Evolutionary conservation across 2,888 invertebrate genomes (phyloP).

Genomic region (Euplexia lucipara): DNA sequence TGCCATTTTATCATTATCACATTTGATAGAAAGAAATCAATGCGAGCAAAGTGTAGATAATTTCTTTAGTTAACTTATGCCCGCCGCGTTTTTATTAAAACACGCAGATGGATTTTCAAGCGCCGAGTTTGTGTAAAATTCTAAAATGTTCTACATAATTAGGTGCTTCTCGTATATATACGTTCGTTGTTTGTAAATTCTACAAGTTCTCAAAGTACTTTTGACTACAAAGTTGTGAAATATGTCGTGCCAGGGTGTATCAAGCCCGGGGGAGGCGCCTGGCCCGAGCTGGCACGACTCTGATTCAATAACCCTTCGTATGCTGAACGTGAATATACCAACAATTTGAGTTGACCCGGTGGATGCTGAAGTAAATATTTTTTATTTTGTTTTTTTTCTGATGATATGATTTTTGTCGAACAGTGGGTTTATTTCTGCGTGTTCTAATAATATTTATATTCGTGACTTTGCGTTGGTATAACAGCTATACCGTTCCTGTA

Average conservation of each 20-base stretch:
- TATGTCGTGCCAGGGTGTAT: constrained; percentile 62
- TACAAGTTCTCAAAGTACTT: constrained; percentile 58
- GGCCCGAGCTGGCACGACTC: constrained; percentile 57
- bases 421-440: background rate
- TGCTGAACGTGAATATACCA: constrained; percentile 43
- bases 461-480: background rate
- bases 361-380: constrained; percentile 21
- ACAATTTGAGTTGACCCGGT: constrained; percentile 44
- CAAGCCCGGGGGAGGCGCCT: constrained; percentile 56
- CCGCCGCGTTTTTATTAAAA: too few species aligned
- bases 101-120: too few species aligned
- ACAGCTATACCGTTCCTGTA: too few species aligned
- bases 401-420: background rate
- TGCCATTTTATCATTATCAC: too few species aligned
- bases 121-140: constrained; percentile 39
- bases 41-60: too few species aligned
- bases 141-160: constrained; percentile 49
- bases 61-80: too few species aligned
- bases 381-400: constrained; percentile 24
- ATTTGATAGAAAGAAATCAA: too few species aligned
- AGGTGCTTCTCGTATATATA: constrained; percentile 36
- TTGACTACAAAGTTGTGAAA: constrained; percentile 57
- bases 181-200: constrained; percentile 57
- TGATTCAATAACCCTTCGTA: constrained; percentile 59
- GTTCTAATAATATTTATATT: background rate